Base-by-base conservation (phyloP, 53 echinoderm and acorn worm genomes). In the Henricia sp. region DNA sequence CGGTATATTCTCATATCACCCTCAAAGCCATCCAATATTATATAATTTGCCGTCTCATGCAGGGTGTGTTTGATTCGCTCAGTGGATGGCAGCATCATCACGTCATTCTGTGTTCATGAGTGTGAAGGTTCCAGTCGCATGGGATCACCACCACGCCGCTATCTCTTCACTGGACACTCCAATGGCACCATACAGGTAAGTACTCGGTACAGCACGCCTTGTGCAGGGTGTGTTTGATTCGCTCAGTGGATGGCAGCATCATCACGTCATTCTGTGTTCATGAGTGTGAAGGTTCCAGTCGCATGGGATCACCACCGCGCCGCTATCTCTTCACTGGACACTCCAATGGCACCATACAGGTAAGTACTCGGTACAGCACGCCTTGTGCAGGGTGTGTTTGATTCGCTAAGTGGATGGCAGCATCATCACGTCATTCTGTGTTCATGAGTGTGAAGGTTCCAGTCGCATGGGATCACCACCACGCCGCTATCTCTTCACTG, bases 401-500 rank as follows among this genome's bases (percentile, higher is more conserved):
- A 99, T 99, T 11, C 71, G 89, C 1, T 99, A 94, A 10, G 99
- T 99, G 6, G 94, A 94, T 39, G 78, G 92, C 29, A 92, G 90
- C 82, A 88, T 76, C 71, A 92, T 99, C 50, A 90, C 90, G 1
- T 88, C 89, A 29, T 99, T 99, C 71, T 89, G 99, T 71, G 99
- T 99, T 10, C 99, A 99, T 68, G 99, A 99, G 82, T 99, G 99
- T 68, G 97, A 97, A 54, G 99, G 99, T 30, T 99, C 99, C 26
- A 99, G 92, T 89, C 82, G 99, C 9, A 99, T 99, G 88, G 99
- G 99, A 30, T 99, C 99, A 34, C 87, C 93, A 66, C 99, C 99
- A 25, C 76, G 99, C 34, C 72, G 99, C 11, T 95, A 92, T 50
- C 89, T 99, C 41, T 99, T 99, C 60, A 95, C 99, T 40, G 99